These are phyloP conservation scores for Heterocephalus glaber DNA, from an alignment of 2,113 vertebrate genomes.

Conservation along the genomic window DNA sequence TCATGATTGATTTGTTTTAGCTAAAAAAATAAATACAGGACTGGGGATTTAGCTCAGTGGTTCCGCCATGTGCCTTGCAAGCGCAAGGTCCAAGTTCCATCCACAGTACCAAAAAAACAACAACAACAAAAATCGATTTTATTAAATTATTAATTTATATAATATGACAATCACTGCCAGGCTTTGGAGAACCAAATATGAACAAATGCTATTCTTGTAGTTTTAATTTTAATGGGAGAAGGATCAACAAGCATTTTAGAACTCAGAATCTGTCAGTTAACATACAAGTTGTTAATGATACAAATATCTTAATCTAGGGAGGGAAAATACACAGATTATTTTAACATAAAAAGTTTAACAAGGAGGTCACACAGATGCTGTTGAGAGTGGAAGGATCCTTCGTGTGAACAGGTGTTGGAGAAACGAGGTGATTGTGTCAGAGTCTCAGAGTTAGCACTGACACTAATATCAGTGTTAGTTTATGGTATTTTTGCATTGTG, in stretches of 20 bases:
- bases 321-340: neutral
- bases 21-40: neutral
- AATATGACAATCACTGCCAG: neutral
- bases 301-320: neutral
- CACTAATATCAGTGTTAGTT: neutral
- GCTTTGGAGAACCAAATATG: neutral
- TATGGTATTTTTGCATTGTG: neutral
- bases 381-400: neutral
- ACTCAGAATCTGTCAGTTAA: neutral
- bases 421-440: neutral
- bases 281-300: neutral
- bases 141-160: constrained; percentile 37
- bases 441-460: neutral
- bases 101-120: no score
- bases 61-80: no score
- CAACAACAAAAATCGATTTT: no score
- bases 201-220: neutral
- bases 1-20: neutral
- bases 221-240: constrained; percentile 47
- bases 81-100: no score
- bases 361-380: neutral
- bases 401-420: neutral
- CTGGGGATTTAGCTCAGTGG: no score
- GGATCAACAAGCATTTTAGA: constrained; percentile 39
- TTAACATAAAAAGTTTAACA: neutral